Base-by-base conservation (phyloP, 1,140 invertebrate genomes). In the Rhyacophila brunnea region DNA sequence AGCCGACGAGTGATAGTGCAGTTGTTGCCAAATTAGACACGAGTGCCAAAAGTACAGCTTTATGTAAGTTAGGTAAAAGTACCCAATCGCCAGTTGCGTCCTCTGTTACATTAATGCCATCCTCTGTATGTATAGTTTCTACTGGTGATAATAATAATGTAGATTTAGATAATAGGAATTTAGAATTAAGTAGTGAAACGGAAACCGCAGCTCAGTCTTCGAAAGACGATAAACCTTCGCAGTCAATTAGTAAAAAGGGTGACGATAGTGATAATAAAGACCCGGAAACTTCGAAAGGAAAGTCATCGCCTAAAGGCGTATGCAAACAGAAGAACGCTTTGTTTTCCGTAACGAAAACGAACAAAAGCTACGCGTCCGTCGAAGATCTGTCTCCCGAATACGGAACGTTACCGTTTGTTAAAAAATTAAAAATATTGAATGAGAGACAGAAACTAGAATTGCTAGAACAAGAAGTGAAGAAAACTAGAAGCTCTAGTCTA, bases 341-440 rank as follows among this genome's bases (percentile, higher is more conserved):
- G 45, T 66, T 78, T 75, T 55, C 72, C 42, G 47, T 74, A 35
- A 69, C 70, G 34, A 78, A 68, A 67, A 78, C 78, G 56, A 82
- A 80, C 0, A 88, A 88, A 71, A 84, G 81, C 70, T 92, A 92
- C 68, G 80, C 81, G 44, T 92, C 90, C 7, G 87, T 93, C 3
- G 90, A 92, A 67, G 91, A 93, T 70, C 72, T 93, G 10, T 92
- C 89, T n/a, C 91, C 91, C 0, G 91, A 93, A 69, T 93, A 92
- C 64, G 87, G 88, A 20, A 87, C 89, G n/a, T 69, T 93, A 44
- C 90, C 91, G 0, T 93, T 93, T 68, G 90, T 93, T 1, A 93
- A 93, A 74, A 91, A 91, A 63, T 71, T 93, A 35, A 92, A 93
- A 77, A 92, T 93, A 51, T 75, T 93, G 11, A 92, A 93, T 70